A percentile compares a stretch with the other conserved stretches of the same genome.
These are phyloP conservation scores for Hylia prasina DNA, from an alignment of 2,113 vertebrate genomes.

Conservation along the genomic window DNA sequence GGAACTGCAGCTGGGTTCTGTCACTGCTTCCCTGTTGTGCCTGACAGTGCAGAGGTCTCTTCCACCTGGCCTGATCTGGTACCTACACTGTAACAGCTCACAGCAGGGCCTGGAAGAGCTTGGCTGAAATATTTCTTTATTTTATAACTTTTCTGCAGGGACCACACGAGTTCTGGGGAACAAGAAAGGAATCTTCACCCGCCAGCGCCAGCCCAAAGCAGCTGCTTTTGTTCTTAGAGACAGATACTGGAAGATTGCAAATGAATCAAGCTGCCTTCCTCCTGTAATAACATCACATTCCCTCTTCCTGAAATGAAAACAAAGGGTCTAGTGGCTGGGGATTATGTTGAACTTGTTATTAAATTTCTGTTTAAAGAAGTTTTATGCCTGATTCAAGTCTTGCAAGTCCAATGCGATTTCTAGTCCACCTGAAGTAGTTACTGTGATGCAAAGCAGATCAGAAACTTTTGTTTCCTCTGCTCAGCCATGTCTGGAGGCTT, in stretches of 20 bases:
- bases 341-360: background rate
- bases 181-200: slow-evolving; percentile 93
- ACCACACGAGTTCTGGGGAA: slow-evolving; percentile 83
- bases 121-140: background rate
- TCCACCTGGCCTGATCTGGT: background rate
- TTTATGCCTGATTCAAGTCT: background rate
- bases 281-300: slow-evolving; percentile 61
- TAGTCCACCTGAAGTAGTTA: background rate
- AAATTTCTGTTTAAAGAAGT: background rate
- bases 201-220: slow-evolving; percentile 90
- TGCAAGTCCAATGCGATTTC: slow-evolving; percentile 15
- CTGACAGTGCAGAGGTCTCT: slow-evolving; percentile 32
- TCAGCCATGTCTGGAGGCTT: background rate
- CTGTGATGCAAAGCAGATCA: background rate
- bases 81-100: background rate
- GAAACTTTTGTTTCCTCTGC: background rate
- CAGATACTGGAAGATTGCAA: slow-evolving; percentile 92
- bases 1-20: background rate
- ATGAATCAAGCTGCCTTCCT: slow-evolving; percentile 77
- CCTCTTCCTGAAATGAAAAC: slow-evolving; percentile 66
- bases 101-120: background rate
- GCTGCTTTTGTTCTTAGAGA: slow-evolving; percentile 87
- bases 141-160: slow-evolving; percentile 63
- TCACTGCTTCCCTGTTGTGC: background rate
- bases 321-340: background rate